phyloP scores from a whole-genome alignment of 2,113 vertebrate species.

The Vanacampus margaritifer region DNA sequence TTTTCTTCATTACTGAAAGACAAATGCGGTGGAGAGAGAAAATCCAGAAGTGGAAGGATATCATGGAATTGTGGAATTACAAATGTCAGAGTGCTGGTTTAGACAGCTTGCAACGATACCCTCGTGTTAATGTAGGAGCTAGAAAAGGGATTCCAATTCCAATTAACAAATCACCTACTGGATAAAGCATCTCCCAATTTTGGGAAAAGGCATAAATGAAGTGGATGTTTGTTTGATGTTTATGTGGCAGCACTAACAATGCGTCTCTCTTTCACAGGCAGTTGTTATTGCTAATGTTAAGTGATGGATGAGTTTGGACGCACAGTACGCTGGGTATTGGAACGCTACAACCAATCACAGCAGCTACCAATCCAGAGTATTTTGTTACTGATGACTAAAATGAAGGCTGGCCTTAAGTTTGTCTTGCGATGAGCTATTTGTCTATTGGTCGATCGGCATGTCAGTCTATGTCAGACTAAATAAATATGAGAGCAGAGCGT shows the following conservation, averaged over 20 bases:
- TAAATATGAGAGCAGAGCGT: too few species aligned
- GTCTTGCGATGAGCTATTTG: too few species aligned
- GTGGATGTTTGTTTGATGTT: constrained; percentile 2
- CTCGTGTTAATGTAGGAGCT: not conserved
- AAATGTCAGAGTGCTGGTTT: not conserved
- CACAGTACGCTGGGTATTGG: not conserved
- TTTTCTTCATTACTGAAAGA: not conserved
- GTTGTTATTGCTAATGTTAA: not conserved
- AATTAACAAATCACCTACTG: not conserved
- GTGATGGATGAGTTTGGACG: not conserved
- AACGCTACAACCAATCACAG: not conserved
- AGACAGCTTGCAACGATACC: not conserved
- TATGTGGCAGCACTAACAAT: not conserved
- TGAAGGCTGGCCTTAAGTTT: too few species aligned
- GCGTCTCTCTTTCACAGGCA: not conserved
- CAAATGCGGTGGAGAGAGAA: not conserved
- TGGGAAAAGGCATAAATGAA: not conserved
- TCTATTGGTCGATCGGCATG: too few species aligned
- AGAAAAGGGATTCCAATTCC: not conserved
- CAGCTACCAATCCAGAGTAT: not conserved
- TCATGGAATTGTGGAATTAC: not conserved
- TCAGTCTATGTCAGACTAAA: too few species aligned
- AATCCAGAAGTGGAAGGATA: not conserved
- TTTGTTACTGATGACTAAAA: too few species aligned
- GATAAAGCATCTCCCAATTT: not conserved